Conservation (phyloP, 2,797 vertebrate genomes). For the Sternarchorhynchus goeldii region DNA sequence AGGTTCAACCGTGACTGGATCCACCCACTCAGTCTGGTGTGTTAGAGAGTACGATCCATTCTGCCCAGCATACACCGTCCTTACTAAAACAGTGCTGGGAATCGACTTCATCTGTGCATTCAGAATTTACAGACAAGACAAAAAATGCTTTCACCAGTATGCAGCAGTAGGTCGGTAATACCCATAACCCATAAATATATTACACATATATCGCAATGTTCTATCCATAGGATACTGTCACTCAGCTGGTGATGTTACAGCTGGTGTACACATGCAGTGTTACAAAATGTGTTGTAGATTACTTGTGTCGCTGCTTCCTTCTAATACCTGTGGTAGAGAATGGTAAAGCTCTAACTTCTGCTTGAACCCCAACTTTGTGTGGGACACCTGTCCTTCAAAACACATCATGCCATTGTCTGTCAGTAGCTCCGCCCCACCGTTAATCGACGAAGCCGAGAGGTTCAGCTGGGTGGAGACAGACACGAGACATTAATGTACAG, state of each 20-base stretch:
- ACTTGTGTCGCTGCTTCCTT: not conserved
- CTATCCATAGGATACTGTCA: too few relatives aligned
- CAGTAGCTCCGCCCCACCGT: slow-evolving; percentile 62
- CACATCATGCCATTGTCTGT: slow-evolving; percentile 65
- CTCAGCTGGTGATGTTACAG: too few relatives aligned
- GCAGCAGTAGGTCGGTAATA: not conserved
- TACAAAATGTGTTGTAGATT: not conserved
- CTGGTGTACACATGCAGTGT: not conserved
- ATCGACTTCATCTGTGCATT: slow-evolving; percentile 73
- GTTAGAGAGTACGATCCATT: slow-evolving; percentile 68
- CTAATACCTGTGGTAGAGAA: slow-evolving; percentile 72
- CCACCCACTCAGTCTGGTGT: slow-evolving; percentile 76
- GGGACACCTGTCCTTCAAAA: slow-evolving; percentile 63
- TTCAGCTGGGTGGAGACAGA: slow-evolving; percentile 65
- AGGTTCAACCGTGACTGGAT: slow-evolving; percentile 70
- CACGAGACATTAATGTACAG: not conserved
- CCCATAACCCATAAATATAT: not conserved
- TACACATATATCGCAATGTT: too few relatives aligned
- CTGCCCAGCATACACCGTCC: slow-evolving; percentile 65
- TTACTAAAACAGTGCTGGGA: slow-evolving; percentile 72
- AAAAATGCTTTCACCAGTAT: too few relatives aligned
- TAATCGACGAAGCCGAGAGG: slow-evolving; percentile 63
- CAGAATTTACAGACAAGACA: slow-evolving; percentile 24
- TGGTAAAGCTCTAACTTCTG: slow-evolving; percentile 73
- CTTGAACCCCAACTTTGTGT: slow-evolving; percentile 66